A percentile compares a stretch with the other conserved stretches of the same genome.
Evolutionary conservation across 1,140 invertebrate genomes (phyloP).

Genomic region (Delia radicum): DNA sequence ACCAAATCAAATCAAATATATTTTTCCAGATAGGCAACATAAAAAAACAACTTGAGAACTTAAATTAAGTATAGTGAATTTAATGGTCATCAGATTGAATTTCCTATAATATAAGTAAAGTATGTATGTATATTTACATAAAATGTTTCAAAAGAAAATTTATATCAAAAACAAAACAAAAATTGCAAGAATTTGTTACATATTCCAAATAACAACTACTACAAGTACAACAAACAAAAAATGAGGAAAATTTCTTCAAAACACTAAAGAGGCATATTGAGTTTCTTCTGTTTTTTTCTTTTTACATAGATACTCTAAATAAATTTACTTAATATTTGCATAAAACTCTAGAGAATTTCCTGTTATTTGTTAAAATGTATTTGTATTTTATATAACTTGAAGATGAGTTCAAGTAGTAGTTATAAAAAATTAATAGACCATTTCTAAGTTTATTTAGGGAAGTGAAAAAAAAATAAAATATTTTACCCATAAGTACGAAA

Average conservation of each 20-base stretch:
- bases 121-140: not conserved
- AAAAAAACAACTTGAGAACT: conserved; percentile 5
- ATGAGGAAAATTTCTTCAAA: too few species aligned
- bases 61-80: conserved; percentile 55
- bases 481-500: too few species aligned
- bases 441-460: too few species aligned
- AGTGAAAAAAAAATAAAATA: too few species aligned
- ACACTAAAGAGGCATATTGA: too few species aligned
- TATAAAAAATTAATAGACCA: not conserved
- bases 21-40: not conserved
- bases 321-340: not conserved
- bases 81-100: conserved; percentile 50
- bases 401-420: conserved; percentile 13
- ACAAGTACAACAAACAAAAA: too few species aligned
- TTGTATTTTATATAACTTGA: not conserved
- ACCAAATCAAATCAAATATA: conserved; percentile 19
- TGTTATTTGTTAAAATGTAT: not conserved
- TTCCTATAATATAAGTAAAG: not conserved
- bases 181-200: too few species aligned
- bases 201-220: too few species aligned
- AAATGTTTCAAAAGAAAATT: not conserved
- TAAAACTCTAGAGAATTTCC: not conserved
- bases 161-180: too few species aligned
- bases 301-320: too few species aligned
- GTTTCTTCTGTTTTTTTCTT: too few species aligned